Evolutionary conservation across 2,797 vertebrate species (phyloP).

Genomic region (Gobio occitaniae): DNA sequence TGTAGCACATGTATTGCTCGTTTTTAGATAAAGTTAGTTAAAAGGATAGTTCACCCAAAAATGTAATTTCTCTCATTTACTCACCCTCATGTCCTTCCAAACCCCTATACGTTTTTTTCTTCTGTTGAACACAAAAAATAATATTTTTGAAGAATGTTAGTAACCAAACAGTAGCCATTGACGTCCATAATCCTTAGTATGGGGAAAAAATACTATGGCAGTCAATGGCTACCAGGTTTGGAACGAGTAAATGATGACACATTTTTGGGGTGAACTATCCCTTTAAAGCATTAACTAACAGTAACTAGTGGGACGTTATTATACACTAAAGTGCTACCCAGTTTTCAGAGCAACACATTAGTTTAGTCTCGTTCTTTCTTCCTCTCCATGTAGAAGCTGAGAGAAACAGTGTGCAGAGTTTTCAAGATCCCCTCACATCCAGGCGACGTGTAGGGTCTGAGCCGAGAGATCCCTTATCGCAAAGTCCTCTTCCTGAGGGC

Average conservation of each 20-base stretch:
- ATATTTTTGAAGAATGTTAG: neutral
- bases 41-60: neutral
- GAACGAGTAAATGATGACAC: neutral
- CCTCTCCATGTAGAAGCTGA: slow-evolving; percentile 78
- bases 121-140: neutral
- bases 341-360: neutral
- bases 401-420: slow-evolving; percentile 72
- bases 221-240: neutral
- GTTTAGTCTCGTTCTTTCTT: neutral
- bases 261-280: neutral
- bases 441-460: slow-evolving; percentile 54
- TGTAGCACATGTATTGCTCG: neutral
- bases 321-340: neutral
- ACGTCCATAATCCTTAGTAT: neutral
- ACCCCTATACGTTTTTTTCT: neutral
- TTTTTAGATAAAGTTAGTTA: neutral
- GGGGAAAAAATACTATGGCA: neutral
- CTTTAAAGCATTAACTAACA: neutral
- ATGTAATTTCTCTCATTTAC: neutral
- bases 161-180: neutral
- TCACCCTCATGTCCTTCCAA: neutral
- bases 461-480: slow-evolving; percentile 48
- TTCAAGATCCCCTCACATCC: slow-evolving; percentile 77
- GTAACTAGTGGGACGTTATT: neutral
- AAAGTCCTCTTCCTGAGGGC: slow-evolving; percentile 21